Evolutionary conservation across 1,140 invertebrate species (phyloP), one percentile per base, ranked within the genome.

Genomic region (Drusus annulatus): DNA sequence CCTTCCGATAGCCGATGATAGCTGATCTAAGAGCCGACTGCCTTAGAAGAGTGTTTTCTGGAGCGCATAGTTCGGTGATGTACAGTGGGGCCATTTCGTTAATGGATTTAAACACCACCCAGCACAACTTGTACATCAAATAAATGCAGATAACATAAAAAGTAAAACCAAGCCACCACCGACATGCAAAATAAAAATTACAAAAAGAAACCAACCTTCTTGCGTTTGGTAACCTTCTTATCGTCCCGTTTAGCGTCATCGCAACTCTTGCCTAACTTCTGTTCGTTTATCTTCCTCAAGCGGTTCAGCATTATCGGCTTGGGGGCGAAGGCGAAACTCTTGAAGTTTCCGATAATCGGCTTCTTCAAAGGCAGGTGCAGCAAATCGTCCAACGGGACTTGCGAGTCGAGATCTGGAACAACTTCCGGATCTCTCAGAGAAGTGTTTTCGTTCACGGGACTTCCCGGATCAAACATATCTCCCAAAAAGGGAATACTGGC

Each of bases 391-490:
- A 65, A 25, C 19, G 56, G 45, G 28, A 78, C 51, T 25, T 52
- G 36, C 28, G 56, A 28, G 54, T 36, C 8, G 8, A 69, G 25
- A 17, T 60, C 36, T 21, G 60, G 25, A 50, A 54, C 31, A 13
- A 73, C 56, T 17, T 52, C 63, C 23, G 19, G 28, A 60, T 36
- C 54, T 10, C 56, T 76, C 19, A 2, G 21, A 36, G 63, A 1
- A 31, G 23, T 71, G 54, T 58, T 15, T 13, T 77, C 56, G 16
- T 8, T 19, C 13, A 63, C 31, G 23, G 79, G 79, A 76, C 89
- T 87, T 45, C 88, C 87, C 13, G 89, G 89, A 83, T 89, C 88
- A 84, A 90, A 90, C 80, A 90, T 90, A 83, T 90, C 89, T 81
- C 87, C 87, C 82, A 90, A 84, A 85, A 89, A 90, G 82, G 88